Evolutionary conservation across 2,113 vertebrate genomes (phyloP), one percentile per base, ranked within the genome.

Genomic region (Amia ocellicauda): DNA sequence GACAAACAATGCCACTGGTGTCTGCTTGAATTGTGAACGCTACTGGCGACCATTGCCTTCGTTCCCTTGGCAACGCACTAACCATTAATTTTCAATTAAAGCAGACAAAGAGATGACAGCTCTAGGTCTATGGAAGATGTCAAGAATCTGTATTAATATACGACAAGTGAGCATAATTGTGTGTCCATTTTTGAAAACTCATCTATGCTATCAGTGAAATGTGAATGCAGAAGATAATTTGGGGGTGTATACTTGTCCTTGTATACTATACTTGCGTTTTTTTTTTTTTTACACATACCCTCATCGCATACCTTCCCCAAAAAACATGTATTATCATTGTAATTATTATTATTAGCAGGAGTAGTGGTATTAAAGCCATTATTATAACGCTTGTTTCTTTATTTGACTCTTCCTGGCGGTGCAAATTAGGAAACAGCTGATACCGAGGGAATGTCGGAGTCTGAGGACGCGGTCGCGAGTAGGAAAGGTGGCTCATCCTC

Each of bases 21-120:
- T 93, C 92, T 93, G 84, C 84, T 88, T 93, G 90, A 95, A 93
- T 90, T 82, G 78, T 83, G 83, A 92, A 91, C 82, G 70, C 92
- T 90, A 93, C 91, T 90, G 91, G 89, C 90, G 87, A 85, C 91
- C 90, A 88, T 91, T 84, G 91, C 92, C 83, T 87, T 85, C 76
- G 94, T 98, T 93, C 93, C 96, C 96, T 82, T 90, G 92, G 94
- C 91, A 97, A 98, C 95, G 79, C 88, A 94, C 92, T 92, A 97
- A 96, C 96, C 97, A 98, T 98, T 99, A 98, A 98, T 99, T 99
- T 99, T 99, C 96, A 99, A 99, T 99, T 99, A 99, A 99, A 98
- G 91, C 93, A 98, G 96, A 99, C 97, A 99, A 99, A 98, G 96
- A 91, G 91, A 95, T 97, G 97, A 96, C 95, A 97, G 95, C 95